Percentiles rank a stretch among this genome's conserved stretches.
These are phyloP conservation scores for Eurytoma californica DNA, from an alignment of 2,888 invertebrate genomes.

Conservation along the genomic window DNA sequence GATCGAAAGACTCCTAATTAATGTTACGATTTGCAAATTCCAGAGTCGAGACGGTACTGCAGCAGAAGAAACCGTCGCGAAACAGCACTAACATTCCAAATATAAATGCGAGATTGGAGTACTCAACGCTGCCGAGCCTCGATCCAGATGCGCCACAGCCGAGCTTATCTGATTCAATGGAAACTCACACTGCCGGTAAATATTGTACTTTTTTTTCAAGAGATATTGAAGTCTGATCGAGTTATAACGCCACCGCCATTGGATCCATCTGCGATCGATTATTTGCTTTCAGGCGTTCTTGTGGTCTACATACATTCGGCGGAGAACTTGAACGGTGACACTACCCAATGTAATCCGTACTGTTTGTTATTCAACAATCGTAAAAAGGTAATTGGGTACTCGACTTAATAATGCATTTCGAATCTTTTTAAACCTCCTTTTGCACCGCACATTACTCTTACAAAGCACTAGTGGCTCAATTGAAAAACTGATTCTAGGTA, in stretches of 20 bases:
- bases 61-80: conserved; percentile 71
- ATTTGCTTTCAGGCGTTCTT: conserved; percentile 72
- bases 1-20: neutral
- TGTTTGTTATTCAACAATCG: conserved; percentile 77
- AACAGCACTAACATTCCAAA: conserved; percentile 69
- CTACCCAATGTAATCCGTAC: conserved; percentile 76
- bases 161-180: conserved; percentile 61
- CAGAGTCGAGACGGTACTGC: conserved; percentile 74
- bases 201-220: neutral
- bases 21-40: neutral
- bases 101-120: conserved; percentile 73
- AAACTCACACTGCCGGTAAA: conserved; percentile 66
- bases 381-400: conserved; percentile 72
- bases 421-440: neutral
- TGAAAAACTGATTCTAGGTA: conserved; percentile 69
- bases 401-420: neutral
- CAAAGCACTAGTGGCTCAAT: neutral
- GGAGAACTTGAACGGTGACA: conserved; percentile 74
- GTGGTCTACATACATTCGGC: conserved; percentile 77
- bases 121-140: conserved; percentile 73
- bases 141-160: conserved; percentile 71
- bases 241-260: too few relatives aligned
- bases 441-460: too few relatives aligned
- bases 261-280: neutral
- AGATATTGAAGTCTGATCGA: neutral